A percentile compares a stretch with the other conserved stretches of the same genome.
Conservation (phyloP, 2,113 vertebrate species). For the Amazona vittata region DNA sequence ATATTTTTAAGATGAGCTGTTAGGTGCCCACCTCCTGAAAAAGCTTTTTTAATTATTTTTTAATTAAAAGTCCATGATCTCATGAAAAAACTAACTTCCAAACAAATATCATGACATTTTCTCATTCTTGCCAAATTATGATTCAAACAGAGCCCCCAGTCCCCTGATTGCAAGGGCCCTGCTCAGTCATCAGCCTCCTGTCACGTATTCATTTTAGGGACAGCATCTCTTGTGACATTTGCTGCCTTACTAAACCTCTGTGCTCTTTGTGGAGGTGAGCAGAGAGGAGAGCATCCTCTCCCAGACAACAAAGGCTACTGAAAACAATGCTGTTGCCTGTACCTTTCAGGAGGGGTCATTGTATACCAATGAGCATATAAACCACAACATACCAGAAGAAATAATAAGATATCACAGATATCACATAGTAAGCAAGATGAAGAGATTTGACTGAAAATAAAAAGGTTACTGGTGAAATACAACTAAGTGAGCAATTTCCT, state of each 20-base stretch:
- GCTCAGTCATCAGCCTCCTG: neutral
- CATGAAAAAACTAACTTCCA: neutral
- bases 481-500: neutral
- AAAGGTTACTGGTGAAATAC: neutral
- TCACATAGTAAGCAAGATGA: neutral
- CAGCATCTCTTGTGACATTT: neutral
- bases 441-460: neutral
- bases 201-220: neutral
- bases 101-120: neutral
- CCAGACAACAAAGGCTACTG: slow-evolving; percentile 3
- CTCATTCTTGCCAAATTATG: neutral
- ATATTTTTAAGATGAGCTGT: neutral
- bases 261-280: neutral
- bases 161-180: neutral
- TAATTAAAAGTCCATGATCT: neutral
- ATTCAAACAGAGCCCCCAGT: neutral
- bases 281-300: neutral
- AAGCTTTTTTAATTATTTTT: neutral
- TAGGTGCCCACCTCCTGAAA: neutral
- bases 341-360: neutral
- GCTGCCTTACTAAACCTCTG: neutral
- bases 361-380: neutral
- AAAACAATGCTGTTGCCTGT: neutral
- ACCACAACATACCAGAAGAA: neutral
- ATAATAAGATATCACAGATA: neutral